Base-by-base conservation (phyloP, 2,888 invertebrate species). In the Himalopsyche tibetana region DNA sequence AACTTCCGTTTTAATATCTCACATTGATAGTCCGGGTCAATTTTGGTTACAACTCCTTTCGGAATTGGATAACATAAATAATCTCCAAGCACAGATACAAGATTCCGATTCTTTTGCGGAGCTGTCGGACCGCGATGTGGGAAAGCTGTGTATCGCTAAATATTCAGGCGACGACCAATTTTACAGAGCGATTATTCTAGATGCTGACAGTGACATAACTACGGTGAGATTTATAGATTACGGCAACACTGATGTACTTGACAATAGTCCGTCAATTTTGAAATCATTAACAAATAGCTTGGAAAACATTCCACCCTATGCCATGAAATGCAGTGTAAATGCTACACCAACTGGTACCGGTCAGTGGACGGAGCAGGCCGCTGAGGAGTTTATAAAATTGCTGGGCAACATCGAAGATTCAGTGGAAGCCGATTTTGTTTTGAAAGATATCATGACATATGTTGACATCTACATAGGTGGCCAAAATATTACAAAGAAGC, bases 131-230 rank as follows among this genome's bases (percentile, higher is more conserved):
- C 93, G 94, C 2, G 94, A 94, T 80, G 92, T 94, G 85, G 95
- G 95, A 9, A 94, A 94, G 0, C 90, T 95, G 0, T 97, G 96
- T 89, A 93, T 95, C 82, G 98, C 98, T 0, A 95, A 96, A 90
- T 98, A 97, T 91, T 94, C 95, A 0, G 95, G 95, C 2, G 98
- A 99, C 90, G 95, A 96, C 69, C 94, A 95, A 88, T 99, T 99
- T 99, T 99, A 99, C 91, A 94, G 99, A 86, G 99, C 98, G 0
- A 95, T 95, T 90, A 96, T 99, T 11, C 94, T 98, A 69, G 97
- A 97, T 90, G 94, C 96, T 0, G 95, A 96, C 88, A 93, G 94
- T 8, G 96, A 96, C 88, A 95, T 96, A 63, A 96, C 95, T 12
- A 96, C 96, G 0, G 95, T 97, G 0, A 94, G 96, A 55, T 97